Evolutionary conservation across 2,797 vertebrate genomes (phyloP).

Genomic region (Lateolabrax maculatus): DNA sequence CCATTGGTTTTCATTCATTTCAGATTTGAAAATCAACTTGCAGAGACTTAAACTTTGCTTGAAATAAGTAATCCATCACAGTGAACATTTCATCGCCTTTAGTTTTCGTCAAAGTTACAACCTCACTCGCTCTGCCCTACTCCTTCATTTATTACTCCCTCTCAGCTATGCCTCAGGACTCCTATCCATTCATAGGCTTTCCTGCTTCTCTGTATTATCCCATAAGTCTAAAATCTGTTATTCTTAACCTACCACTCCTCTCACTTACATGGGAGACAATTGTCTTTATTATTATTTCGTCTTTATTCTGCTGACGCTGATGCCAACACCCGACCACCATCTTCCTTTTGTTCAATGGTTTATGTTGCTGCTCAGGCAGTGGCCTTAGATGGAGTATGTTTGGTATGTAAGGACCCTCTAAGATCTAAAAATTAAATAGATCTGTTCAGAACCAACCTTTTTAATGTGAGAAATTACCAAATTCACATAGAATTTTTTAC

Average conservation of each 20-base stretch:
- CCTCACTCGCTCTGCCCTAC: constrained; percentile 42
- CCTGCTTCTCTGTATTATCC: constrained; percentile 40
- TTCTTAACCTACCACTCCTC: constrained; percentile 15
- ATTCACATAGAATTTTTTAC: background rate
- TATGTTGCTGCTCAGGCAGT: background rate
- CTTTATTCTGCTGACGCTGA: constrained; percentile 18
- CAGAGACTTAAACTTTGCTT: constrained; percentile 31
- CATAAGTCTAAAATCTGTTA: constrained; percentile 43
- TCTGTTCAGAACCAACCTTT: background rate
- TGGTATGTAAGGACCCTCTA: background rate
- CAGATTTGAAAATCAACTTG: constrained; percentile 30
- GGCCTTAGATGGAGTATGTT: background rate
- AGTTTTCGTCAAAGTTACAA: constrained; percentile 61
- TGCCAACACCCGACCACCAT: background rate
- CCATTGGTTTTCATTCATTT: constrained; percentile 19
- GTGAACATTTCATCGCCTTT: constrained; percentile 50
- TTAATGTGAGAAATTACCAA: background rate
- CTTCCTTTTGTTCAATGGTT: background rate
- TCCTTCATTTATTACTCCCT: constrained; percentile 56
- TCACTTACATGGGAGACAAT: background rate
- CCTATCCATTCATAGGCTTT: constrained; percentile 44
- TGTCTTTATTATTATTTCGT: constrained; percentile 10
- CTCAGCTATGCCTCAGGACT: constrained; percentile 54
- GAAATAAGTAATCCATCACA: constrained; percentile 58
- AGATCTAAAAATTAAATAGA: background rate